A percentile compares a stretch with the other conserved stretches of the same genome.
These are phyloP conservation scores for Gymnorhina tibicen DNA, from an alignment of 2,113 vertebrate species.

Conservation along the genomic window DNA sequence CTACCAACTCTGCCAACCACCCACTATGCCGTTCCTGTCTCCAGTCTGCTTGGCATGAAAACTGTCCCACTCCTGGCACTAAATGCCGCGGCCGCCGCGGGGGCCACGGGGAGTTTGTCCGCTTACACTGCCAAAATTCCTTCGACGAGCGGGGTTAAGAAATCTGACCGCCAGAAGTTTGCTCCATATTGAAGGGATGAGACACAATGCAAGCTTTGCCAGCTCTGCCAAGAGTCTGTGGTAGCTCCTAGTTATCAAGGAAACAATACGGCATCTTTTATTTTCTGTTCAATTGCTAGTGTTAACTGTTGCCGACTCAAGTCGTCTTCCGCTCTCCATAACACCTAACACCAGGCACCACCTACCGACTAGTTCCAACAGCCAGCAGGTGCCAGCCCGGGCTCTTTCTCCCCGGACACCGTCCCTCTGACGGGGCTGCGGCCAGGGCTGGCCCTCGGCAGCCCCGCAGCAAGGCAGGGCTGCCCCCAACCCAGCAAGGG, in stretches of 20 bases:
- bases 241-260: slow-evolving; percentile 67
- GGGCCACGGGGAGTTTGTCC: slow-evolving; percentile 82
- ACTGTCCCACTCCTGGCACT: slow-evolving; percentile 85
- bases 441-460: neutral
- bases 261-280: slow-evolving; percentile 67
- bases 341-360: slow-evolving; percentile 59
- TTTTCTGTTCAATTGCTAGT: slow-evolving; percentile 68
- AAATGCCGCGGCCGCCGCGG: slow-evolving; percentile 81
- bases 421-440: rapidly evolving
- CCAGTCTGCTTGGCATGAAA: slow-evolving; percentile 96
- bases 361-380: slow-evolving; percentile 73
- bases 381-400: neutral
- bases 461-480: neutral
- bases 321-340: slow-evolving; percentile 67
- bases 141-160: slow-evolving; percentile 80
- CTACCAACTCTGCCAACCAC: slow-evolving; percentile 79
- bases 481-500: neutral
- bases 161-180: slow-evolving; percentile 92
- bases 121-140: slow-evolving; percentile 87
- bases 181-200: slow-evolving; percentile 85
- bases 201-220: slow-evolving; percentile 57
- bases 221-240: slow-evolving; percentile 68
- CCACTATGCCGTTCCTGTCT: slow-evolving; percentile 90
- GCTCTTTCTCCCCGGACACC: rapidly evolving
- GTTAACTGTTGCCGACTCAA: slow-evolving; percentile 64